phyloP scores from a whole-genome alignment of 1,140 invertebrate genomes.

The Oscheius sp. region DNA sequence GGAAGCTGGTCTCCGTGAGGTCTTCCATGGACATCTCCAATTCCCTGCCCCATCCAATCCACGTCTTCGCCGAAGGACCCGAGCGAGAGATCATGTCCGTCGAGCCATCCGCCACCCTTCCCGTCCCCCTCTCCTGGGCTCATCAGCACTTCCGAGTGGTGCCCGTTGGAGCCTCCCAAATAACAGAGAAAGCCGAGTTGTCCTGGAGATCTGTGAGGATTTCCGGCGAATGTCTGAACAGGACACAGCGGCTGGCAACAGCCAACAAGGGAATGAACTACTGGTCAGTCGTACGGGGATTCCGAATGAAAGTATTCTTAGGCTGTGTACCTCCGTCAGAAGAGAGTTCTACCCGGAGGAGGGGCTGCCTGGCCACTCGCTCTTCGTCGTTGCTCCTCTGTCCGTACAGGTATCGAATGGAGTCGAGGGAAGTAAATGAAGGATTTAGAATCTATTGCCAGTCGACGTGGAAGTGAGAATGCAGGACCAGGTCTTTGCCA shows the following conservation, averaged over 20 bases:
- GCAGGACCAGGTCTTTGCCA: constrained; percentile 58
- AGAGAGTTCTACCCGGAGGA: constrained; percentile 72
- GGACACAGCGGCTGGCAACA: constrained; percentile 6
- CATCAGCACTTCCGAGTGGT: constrained; percentile 5
- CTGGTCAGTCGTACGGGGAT: constrained; percentile 5
- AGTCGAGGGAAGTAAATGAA: no score
- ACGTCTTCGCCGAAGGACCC: constrained; percentile 15
- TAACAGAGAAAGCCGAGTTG: constrained; percentile 19
- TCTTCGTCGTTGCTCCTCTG: constrained; percentile 78
- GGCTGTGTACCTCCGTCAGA: constrained; percentile 76
- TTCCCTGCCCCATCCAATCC: constrained; percentile 58
- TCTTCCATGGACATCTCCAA: constrained; percentile 82
- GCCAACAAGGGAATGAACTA: constrained; percentile 14
- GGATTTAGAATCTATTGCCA: constrained; percentile 70
- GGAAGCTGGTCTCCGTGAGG: constrained; percentile 89
- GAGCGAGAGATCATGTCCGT: constrained; percentile 4
- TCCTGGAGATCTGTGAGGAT: constrained; percentile 7
- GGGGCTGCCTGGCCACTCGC: constrained; percentile 75
- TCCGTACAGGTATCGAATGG: no score
- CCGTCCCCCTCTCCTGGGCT: constrained; percentile 13
- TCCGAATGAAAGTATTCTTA: neutral
- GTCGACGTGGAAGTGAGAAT: constrained; percentile 66
- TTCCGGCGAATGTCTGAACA: constrained; percentile 18
- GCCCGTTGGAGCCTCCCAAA: constrained; percentile 9
- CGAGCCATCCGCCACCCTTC: constrained; percentile 7